Percentiles rank a stretch among this genome's conserved stretches.
These are phyloP conservation scores for Hypomecis punctinalis DNA, from an alignment of 2,888 invertebrate genomes.

Conservation along the genomic window DNA sequence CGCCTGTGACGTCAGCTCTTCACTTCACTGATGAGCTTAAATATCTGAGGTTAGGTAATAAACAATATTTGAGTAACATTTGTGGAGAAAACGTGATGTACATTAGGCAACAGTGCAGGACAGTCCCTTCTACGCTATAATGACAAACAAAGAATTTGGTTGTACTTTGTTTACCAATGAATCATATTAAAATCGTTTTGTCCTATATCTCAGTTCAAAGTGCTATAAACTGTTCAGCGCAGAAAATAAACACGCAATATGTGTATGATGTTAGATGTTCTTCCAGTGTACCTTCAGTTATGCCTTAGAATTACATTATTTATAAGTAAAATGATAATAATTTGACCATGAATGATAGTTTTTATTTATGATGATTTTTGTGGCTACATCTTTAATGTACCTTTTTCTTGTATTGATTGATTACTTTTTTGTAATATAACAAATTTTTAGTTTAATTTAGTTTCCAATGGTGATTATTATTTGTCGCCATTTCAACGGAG, in stretches of 20 bases:
- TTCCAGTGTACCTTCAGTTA: slow-evolving; percentile 7
- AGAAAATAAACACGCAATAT: too few species aligned
- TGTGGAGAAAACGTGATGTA: too few species aligned
- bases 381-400: not conserved
- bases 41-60: too few species aligned
- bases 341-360: not conserved
- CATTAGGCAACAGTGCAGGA: too few species aligned
- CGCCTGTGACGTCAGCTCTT: too few species aligned
- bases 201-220: not conserved
- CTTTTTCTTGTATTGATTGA: not conserved
- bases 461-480: not conserved
- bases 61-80: too few species aligned
- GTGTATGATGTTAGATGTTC: too few species aligned
- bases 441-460: not conserved
- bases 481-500: not conserved
- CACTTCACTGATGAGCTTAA: too few species aligned
- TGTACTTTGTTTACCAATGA: too few species aligned
- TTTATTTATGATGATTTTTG: not conserved
- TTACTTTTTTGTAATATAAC: not conserved
- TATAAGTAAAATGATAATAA: not conserved
- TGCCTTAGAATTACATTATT: not conserved
- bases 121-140: too few species aligned
- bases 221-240: not conserved
- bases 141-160: too few species aligned
- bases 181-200: too few species aligned